phyloP scores from a whole-genome alignment of 2,113 vertebrate genomes.

The Tachycineta bicolor region DNA sequence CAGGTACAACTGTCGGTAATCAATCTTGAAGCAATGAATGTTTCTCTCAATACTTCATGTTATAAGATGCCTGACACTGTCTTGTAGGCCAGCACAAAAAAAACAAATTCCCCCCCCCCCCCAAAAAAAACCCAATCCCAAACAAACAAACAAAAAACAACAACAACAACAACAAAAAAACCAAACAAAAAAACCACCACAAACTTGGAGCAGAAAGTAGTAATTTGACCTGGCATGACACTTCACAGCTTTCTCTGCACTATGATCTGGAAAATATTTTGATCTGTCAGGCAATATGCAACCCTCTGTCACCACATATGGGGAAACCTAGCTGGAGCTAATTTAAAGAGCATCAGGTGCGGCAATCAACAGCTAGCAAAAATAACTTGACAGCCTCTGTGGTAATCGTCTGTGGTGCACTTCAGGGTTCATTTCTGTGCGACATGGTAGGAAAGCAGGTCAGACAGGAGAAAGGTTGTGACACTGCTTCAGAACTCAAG shows the following conservation, averaged over 20 bases:
- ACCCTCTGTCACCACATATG: neutral
- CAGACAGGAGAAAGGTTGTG: neutral
- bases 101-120: no score
- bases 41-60: neutral
- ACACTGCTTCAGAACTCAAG: neutral
- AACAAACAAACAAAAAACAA: no score
- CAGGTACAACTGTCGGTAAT: neutral
- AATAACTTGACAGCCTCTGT: neutral
- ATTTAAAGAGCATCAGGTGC: constrained; percentile 42
- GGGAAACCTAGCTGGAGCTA: constrained; percentile 21
- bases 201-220: neutral
- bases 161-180: no score
- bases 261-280: constrained; percentile 8
- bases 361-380: constrained; percentile 11
- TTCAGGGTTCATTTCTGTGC: neutral
- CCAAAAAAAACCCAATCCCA: no score
- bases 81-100: neutral
- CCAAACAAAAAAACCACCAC: no score
- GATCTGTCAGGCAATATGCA: constrained; percentile 1
- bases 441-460: neutral
- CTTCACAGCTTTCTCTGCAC: neutral
- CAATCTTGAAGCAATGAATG: neutral
- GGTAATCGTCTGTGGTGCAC: neutral
- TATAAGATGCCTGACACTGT: neutral
- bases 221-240: neutral